Conservation (phyloP, 2,797 vertebrate genomes). For the Poeciliopsis presidionis region DNA sequence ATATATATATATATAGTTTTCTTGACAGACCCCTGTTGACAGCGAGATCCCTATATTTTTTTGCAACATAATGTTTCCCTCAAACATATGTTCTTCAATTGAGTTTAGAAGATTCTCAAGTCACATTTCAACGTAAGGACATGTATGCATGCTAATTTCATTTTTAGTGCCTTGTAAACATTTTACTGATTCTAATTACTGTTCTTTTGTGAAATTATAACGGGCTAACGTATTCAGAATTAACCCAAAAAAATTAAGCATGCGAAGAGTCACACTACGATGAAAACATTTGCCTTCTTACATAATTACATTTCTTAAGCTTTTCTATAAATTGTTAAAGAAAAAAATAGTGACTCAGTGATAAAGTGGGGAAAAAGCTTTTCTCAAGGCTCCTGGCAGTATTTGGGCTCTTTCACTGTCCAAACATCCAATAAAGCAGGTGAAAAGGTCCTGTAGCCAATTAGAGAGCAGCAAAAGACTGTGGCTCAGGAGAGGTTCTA, state of each 20-base stretch:
- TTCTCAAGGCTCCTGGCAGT: conserved; percentile 26
- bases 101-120: neutral
- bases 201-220: neutral
- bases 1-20: too few species aligned
- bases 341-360: conserved; percentile 27
- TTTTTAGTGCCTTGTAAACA: neutral
- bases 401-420: conserved; percentile 56
- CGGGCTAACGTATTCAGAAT: neutral
- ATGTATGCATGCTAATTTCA: neutral
- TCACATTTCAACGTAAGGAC: neutral
- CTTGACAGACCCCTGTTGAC: neutral
- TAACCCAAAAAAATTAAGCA: neutral
- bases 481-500: conserved; percentile 55
- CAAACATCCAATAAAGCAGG: conserved; percentile 69
- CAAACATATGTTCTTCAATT: neutral
- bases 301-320: conserved; percentile 6
- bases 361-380: conserved; percentile 16
- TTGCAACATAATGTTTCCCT: neutral
- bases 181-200: conserved; percentile 2
- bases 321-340: conserved; percentile 16
- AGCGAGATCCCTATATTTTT: neutral
- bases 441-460: conserved; percentile 71
- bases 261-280: neutral
- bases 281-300: conserved; percentile 3
- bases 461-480: conserved; percentile 64